Evolutionary conservation across 2,113 vertebrate genomes (phyloP).

Genomic region (Eurystomus gularis): DNA sequence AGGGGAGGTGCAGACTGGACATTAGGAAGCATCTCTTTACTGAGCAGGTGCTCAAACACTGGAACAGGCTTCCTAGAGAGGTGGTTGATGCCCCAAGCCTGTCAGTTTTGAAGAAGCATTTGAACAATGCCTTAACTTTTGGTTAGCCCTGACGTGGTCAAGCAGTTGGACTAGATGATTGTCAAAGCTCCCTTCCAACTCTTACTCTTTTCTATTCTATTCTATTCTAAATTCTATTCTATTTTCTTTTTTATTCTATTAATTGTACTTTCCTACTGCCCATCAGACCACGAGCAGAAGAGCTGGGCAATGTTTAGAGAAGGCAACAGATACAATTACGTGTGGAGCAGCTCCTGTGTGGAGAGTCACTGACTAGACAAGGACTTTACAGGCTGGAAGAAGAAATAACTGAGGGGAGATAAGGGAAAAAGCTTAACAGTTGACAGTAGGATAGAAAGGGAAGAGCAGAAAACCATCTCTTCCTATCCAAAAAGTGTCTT

Average conservation of each 20-base stretch:
- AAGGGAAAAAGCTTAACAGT: not conserved
- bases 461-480: not conserved
- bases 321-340: not conserved
- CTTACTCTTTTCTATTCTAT: not conserved
- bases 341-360: not conserved
- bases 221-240: no score
- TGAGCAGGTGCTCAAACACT: no score
- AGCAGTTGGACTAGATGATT: not conserved
- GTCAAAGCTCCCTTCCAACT: not conserved
- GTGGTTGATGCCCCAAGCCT: no score
- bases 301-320: not conserved
- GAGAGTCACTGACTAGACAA: not conserved
- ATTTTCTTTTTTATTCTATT: no score
- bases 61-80: no score
- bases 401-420: not conserved
- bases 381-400: not conserved
- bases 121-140: not conserved
- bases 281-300: not conserved
- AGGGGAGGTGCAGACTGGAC: no score
- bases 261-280: no score
- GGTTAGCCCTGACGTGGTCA: rapidly evolving
- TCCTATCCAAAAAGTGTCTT: not conserved
- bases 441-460: not conserved
- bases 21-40: no score
- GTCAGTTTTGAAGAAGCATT: not conserved